Percentiles rank a stretch among this genome's conserved stretches.
Evolutionary conservation across 2,888 invertebrate genomes (phyloP).

Genomic region (Augochlorella aurata): DNA sequence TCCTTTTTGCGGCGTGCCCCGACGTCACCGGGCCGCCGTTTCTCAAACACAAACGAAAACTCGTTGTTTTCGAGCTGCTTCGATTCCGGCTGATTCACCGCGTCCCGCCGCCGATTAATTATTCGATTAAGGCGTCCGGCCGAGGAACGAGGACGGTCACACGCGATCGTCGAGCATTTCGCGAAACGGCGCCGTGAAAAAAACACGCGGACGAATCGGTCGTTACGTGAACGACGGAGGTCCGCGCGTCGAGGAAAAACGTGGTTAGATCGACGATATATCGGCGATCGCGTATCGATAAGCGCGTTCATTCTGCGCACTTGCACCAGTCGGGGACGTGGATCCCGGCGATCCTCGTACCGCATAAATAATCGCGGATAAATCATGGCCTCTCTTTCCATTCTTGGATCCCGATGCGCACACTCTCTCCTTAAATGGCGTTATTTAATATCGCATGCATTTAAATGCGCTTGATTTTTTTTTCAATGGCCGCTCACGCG

Average conservation of each 20-base stretch:
- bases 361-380: slow-evolving; percentile 59
- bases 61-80: not conserved
- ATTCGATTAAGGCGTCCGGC: slow-evolving; percentile 36
- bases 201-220: slow-evolving; percentile 15
- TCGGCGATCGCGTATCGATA: slow-evolving; percentile 64
- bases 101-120: slow-evolving; percentile 52
- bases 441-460: not conserved
- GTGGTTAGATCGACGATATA: slow-evolving; percentile 53
- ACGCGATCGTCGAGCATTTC: not conserved
- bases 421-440: slow-evolving; percentile 10
- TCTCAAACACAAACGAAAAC: not conserved
- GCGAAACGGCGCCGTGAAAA: slow-evolving; percentile 8
- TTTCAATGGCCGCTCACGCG: not conserved
- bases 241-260: slow-evolving; percentile 16
- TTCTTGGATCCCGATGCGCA: slow-evolving; percentile 22
- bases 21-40: not conserved
- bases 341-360: slow-evolving; percentile 27
- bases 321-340: slow-evolving; percentile 34
- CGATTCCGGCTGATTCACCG: slow-evolving; percentile 13
- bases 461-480: not conserved
- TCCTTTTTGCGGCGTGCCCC: not conserved
- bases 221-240: slow-evolving; percentile 41
- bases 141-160: slow-evolving; percentile 5
- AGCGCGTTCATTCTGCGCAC: slow-evolving; percentile 48
- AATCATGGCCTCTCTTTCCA: slow-evolving; percentile 55